Base-by-base conservation (phyloP, 2,888 invertebrate species). In the Crepidodera aurea region DNA sequence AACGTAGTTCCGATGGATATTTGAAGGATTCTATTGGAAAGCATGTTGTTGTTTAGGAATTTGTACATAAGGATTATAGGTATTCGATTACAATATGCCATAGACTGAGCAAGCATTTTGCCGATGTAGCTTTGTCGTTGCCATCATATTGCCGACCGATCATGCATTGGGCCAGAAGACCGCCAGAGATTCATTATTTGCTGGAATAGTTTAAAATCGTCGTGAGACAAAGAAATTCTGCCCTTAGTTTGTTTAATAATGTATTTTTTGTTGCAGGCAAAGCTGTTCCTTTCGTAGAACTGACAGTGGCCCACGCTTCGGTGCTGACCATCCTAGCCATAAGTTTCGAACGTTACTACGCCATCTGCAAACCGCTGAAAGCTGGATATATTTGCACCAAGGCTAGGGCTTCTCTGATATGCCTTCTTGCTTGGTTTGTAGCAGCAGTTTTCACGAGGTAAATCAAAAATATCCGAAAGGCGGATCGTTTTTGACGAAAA, bases 321-420 rank as follows among this genome's bases (percentile, higher is more conserved):
- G 94, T 95, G 1, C 84, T 96, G 55, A 96, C 96, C 32, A 96
- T 96, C 75, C 82, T 96, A 75, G 96, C 95, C 61, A 96, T 96
- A 81, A 94, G 94, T 77, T 93, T 96, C 80, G 96, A 96, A 81
- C 86, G 92, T 59, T 88, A 87, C 78, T 86, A 87, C 79, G 96
- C 96, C 68, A 95, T 96, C 78, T 96, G 96, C 81, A 92, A 94
- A 78, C 96, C 96, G 0, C 83, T 96, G 55, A 88, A 92, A 72
- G 95, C 94, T 2, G 93, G 93, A 62, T 94, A 93, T 81, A 92
- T 94, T 53, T 94, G 94, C 80, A 94, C 94, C 27, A 93, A 93
- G 81, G 88, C 93, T 7, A 84, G 93, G 56, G 94, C 94, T 0
- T 87, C 92, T 15, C 84, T 91, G 65, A 92, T 94, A 72, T 93